A percentile compares a stretch with the other conserved stretches of the same genome.
Conservation (phyloP, 2,888 invertebrate species). For the Caenorhabditis sp. region DNA sequence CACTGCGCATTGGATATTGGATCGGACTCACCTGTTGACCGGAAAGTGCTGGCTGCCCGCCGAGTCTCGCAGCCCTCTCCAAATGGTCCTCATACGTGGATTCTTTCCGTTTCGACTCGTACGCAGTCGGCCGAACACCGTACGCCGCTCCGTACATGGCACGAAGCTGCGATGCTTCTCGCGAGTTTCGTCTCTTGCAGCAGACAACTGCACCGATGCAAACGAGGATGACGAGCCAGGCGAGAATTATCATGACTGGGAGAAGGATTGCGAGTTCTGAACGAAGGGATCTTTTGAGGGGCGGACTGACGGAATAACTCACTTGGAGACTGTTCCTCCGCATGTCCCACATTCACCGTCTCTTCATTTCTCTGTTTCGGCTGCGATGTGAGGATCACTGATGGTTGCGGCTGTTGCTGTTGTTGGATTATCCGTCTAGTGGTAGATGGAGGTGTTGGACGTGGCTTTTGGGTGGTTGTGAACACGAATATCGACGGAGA, state of each 20-base stretch:
- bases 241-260: constrained; percentile 80
- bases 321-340: constrained; percentile 62
- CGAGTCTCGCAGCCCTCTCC: constrained; percentile 80
- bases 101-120: constrained; percentile 71
- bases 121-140: constrained; percentile 79
- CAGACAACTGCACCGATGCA: constrained; percentile 81
- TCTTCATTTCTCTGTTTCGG: constrained; percentile 40
- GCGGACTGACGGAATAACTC: constrained; percentile 15
- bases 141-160: constrained; percentile 81
- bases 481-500: constrained; percentile 69
- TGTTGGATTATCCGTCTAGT: constrained; percentile 23
- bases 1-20: not conserved
- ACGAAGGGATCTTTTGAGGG: too few relatives aligned
- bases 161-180: constrained; percentile 68
- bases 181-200: constrained; percentile 72
- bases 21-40: constrained; percentile 52
- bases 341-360: constrained; percentile 42
- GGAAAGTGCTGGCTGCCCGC: constrained; percentile 67
- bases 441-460: constrained; percentile 20
- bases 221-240: constrained; percentile 81
- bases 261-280: constrained; percentile 78
- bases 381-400: constrained; percentile 29
- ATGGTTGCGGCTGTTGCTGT: constrained; percentile 23
- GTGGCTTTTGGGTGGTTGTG: constrained; percentile 68
- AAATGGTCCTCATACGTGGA: constrained; percentile 82